These are phyloP conservation scores for Porites lobata DNA, from an alignment of 92 coral and sea anemone genomes.

Conservation along the genomic window DNA sequence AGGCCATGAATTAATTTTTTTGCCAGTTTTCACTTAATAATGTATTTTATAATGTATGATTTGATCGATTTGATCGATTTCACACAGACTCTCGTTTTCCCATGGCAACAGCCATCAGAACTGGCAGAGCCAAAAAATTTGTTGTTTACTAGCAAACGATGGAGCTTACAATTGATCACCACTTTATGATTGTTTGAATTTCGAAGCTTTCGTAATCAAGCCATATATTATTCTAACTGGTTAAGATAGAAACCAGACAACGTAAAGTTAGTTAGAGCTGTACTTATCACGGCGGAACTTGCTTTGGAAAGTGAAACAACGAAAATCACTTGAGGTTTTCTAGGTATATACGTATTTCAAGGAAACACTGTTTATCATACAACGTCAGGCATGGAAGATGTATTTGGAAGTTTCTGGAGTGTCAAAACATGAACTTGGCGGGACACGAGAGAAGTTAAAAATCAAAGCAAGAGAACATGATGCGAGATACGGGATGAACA, in stretches of 20 bases:
- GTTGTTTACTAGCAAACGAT: not conserved
- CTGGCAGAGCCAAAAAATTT: not conserved
- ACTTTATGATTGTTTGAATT: slow-evolving; percentile 13
- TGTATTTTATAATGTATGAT: not conserved
- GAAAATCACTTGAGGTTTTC: too few relatives aligned
- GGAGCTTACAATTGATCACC: not conserved
- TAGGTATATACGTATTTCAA: too few relatives aligned
- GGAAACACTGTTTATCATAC: not conserved
- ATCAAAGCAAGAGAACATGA: too few relatives aligned
- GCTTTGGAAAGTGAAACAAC: too few relatives aligned
- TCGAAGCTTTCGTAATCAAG: slow-evolving; percentile 1
- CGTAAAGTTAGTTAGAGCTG: slow-evolving; percentile 9
- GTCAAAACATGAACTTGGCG: too few relatives aligned
- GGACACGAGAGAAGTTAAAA: too few relatives aligned
- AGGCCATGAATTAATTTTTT: not conserved
- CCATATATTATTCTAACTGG: slow-evolving; percentile 12
- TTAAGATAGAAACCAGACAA: slow-evolving; percentile 14
- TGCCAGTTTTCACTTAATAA: slow-evolving; percentile 2
- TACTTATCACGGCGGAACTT: not conserved
- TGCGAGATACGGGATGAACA: too few relatives aligned
- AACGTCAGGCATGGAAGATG: not conserved
- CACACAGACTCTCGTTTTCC: not conserved
- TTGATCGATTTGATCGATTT: slow-evolving; percentile 1
- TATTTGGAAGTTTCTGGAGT: too few relatives aligned
- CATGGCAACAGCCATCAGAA: not conserved